phyloP scores from a whole-genome alignment of 2,888 invertebrate species.

The Synanthedon myopaeformis region DNA sequence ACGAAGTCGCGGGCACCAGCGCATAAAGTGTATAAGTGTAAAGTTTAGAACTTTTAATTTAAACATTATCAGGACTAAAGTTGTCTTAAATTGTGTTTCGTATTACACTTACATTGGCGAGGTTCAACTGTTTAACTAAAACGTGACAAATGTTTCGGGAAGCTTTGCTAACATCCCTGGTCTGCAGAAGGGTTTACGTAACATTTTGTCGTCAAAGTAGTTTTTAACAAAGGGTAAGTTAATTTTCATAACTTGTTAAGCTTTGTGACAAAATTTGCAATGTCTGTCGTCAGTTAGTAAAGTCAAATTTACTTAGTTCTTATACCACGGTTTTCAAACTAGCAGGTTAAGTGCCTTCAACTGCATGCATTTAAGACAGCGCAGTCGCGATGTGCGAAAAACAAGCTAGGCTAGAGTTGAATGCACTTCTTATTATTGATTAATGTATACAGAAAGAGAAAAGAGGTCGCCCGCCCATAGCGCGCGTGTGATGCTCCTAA shows the following conservation, averaged over 20 bases:
- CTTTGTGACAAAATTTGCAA: neutral
- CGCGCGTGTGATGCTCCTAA: neutral
- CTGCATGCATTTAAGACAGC: slow-evolving; percentile 8
- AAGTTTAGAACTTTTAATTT: too few relatives aligned
- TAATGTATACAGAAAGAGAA: slow-evolving; percentile 14
- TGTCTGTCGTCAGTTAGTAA: neutral
- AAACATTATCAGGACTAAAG: too few relatives aligned
- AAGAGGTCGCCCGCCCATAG: slow-evolving; percentile 8
- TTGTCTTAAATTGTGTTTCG: too few relatives aligned
- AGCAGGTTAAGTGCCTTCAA: neutral
- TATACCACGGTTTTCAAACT: neutral
- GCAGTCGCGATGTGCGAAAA: slow-evolving; percentile 16
- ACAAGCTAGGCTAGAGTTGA: slow-evolving; percentile 18
- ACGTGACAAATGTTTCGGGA: neutral
- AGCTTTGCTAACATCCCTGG: neutral
- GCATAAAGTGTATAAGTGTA: too few relatives aligned
- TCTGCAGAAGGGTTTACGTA: neutral
- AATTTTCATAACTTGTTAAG: neutral
- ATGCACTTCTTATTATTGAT: slow-evolving; percentile 20
- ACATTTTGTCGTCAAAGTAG: neutral
- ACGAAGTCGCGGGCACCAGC: too few relatives aligned
- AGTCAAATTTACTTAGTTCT: neutral
- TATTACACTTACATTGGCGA: too few relatives aligned
- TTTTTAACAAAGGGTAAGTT: neutral
- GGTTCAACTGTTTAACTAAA: slow-evolving; percentile 1